phyloP scores from a whole-genome alignment of 2,113 vertebrate species.

The Urocolius indicus region DNA sequence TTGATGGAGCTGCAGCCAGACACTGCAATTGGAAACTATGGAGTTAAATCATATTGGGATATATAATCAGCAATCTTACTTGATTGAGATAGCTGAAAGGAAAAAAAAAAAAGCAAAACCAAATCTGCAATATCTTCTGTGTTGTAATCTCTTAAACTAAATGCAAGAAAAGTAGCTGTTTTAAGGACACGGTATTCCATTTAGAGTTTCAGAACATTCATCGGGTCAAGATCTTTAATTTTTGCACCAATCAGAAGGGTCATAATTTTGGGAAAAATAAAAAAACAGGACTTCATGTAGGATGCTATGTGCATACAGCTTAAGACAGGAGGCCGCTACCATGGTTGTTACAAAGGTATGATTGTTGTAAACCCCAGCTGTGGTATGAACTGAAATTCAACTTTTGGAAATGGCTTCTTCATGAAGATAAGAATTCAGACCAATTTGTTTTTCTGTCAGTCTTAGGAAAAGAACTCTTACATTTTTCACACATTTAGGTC shows the following conservation, averaged over 20 bases:
- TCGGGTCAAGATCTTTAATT: background rate
- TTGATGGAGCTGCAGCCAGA: background rate
- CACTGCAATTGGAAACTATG: background rate
- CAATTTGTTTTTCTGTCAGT: fast-evolving
- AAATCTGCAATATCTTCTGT: fast-evolving
- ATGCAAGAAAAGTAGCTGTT: background rate
- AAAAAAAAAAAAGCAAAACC: background rate
- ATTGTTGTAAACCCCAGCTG: background rate
- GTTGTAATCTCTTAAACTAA: background rate
- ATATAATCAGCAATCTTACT: background rate
- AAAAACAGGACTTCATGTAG: background rate
- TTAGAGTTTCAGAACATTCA: background rate
- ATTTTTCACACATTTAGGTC: background rate
- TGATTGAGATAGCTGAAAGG: background rate
- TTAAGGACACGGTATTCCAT: background rate
- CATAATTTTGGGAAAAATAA: background rate
- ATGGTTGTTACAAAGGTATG: background rate
- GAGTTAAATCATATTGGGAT: background rate
- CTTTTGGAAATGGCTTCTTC: background rate
- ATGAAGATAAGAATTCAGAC: background rate
- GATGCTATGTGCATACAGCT: fast-evolving
- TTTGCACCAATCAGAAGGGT: background rate
- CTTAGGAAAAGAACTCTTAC: fast-evolving
- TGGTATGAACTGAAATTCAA: background rate
- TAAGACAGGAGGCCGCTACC: fast-evolving